Evolutionary conservation across 2,888 invertebrate species (phyloP).

Genomic region (Parascotia fuliginaria): DNA sequence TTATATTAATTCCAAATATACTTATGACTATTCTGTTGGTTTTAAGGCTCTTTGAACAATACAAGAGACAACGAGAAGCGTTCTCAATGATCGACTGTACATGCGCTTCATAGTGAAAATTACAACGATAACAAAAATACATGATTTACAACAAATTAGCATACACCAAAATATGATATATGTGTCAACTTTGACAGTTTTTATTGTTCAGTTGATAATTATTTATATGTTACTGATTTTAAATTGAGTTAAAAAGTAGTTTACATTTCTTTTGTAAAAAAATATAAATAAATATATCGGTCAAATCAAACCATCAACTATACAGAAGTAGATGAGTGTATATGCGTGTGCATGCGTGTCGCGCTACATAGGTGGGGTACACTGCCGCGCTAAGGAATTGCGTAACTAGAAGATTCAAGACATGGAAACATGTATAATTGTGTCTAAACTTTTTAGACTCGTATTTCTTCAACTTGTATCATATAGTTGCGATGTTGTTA

Average conservation of each 20-base stretch:
- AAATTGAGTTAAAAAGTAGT: not conserved
- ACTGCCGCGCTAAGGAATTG: too few species aligned
- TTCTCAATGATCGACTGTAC: not conserved
- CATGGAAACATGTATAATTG: too few species aligned
- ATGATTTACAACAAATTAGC: not conserved
- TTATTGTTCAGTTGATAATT: not conserved
- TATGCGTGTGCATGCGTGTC: conserved; percentile 16
- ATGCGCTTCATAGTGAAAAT: too few species aligned
- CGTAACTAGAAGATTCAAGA: too few species aligned
- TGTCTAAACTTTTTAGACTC: too few species aligned
- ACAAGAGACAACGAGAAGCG: not conserved
- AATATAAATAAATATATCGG: too few species aligned
- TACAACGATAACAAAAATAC: not conserved
- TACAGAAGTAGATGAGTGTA: not conserved
- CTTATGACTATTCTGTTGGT: not conserved
- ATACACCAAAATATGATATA: not conserved
- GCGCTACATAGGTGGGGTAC: not conserved
- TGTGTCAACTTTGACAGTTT: not conserved
- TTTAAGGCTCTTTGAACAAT: not conserved
- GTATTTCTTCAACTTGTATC: too few species aligned
- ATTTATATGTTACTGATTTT: not conserved
- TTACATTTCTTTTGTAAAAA: too few species aligned
- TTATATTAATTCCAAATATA: not conserved
- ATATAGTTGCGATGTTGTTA: too few species aligned
- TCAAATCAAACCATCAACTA: conserved; percentile 16